phyloP scores from a whole-genome alignment of 2,888 invertebrate genomes.

The Sinodicranocentrus sp. region DNA sequence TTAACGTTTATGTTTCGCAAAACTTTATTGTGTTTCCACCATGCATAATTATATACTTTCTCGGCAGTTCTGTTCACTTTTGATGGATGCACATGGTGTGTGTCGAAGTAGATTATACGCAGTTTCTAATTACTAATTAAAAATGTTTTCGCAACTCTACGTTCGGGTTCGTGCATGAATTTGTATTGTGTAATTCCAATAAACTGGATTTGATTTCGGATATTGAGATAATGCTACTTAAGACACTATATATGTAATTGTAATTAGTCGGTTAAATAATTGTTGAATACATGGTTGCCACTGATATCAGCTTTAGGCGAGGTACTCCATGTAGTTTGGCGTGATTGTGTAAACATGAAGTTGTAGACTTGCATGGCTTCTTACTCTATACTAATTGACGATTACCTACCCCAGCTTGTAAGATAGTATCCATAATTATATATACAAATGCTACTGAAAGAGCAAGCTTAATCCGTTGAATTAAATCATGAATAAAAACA shows the following conservation, averaged over 20 bases:
- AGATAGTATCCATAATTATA: constrained; percentile 1
- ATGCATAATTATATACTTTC: constrained; percentile 37
- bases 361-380: neutral
- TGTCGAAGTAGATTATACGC: constrained; percentile 1
- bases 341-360: neutral
- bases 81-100: neutral
- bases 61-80: constrained; percentile 12
- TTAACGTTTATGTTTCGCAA: constrained; percentile 40
- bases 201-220: constrained; percentile 5
- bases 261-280: neutral
- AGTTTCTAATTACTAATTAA: neutral
- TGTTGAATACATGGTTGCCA: too few species aligned
- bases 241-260: too few species aligned
- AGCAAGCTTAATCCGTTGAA: neutral
- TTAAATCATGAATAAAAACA: constrained; percentile 5
- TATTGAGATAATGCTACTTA: neutral
- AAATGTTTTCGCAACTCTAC: neutral
- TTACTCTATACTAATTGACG: constrained; percentile 1
- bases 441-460: neutral
- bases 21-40: constrained; percentile 40
- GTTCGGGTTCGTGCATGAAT: neutral
- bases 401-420: neutral
- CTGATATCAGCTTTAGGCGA: too few species aligned
- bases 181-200: neutral
- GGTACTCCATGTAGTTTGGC: too few species aligned